Evolutionary conservation across 2,113 vertebrate genomes (phyloP).

Genomic region (Rhegmatorhina hoffmannsi): DNA sequence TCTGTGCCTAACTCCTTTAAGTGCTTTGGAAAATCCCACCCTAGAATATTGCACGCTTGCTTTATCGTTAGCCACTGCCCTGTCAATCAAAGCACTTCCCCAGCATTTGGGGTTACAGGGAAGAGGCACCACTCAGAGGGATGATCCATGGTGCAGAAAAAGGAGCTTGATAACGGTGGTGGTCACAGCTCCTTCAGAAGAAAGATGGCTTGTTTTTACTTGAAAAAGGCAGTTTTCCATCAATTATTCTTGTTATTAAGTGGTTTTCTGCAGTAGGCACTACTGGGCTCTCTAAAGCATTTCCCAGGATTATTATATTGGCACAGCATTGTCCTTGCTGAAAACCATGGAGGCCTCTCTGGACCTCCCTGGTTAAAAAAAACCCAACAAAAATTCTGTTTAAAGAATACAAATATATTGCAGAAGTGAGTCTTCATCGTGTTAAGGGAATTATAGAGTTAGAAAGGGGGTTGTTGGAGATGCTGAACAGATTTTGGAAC

Average conservation of each 20-base stretch:
- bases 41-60: constrained; percentile 55
- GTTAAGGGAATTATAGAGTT: background rate
- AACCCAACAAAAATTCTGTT: background rate
- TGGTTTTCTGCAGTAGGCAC: background rate
- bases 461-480: background rate
- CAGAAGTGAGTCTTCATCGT: background rate
- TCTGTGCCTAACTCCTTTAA: constrained; percentile 68
- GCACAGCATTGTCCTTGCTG: background rate
- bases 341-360: background rate
- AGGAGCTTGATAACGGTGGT: background rate
- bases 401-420: background rate
- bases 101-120: background rate
- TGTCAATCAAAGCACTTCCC: constrained; percentile 47
- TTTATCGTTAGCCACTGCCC: constrained; percentile 21
- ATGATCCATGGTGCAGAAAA: background rate
- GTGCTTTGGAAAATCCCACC: constrained; percentile 68
- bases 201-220: background rate
- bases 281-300: background rate
- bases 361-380: background rate
- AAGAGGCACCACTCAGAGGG: background rate
- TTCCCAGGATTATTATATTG: background rate
- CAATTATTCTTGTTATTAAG: background rate
- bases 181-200: background rate
- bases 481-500: background rate
- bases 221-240: background rate